These are phyloP conservation scores for Drosophila sulfurigaster DNA, from an alignment of 1,140 invertebrate genomes.

Conservation along the genomic window DNA sequence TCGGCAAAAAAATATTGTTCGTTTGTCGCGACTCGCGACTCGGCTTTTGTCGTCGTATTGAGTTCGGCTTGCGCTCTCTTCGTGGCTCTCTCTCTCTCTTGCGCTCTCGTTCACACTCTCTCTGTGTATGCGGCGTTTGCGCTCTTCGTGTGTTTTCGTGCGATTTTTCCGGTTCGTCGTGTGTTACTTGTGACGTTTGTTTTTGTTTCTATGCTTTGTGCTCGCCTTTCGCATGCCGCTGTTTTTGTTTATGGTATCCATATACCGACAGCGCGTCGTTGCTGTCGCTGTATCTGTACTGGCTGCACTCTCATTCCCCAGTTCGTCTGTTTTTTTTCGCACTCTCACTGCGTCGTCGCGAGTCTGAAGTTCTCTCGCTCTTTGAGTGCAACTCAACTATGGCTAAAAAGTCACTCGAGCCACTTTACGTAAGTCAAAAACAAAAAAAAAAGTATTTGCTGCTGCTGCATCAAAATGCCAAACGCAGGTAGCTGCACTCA, in stretches of 20 bases:
- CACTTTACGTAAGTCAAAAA: slow-evolving; percentile 68
- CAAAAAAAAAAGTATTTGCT: slow-evolving; percentile 38
- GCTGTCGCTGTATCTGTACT: slow-evolving; percentile 6
- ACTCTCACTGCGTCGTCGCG: slow-evolving; percentile 60
- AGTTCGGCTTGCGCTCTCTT: slow-evolving; percentile 38
- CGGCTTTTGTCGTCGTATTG: slow-evolving; percentile 16
- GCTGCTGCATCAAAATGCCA: slow-evolving; percentile 41
- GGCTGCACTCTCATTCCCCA: slow-evolving; percentile 24
- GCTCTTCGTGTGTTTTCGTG: slow-evolving; percentile 27
- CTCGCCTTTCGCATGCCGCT: slow-evolving; percentile 70
- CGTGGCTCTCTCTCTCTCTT: slow-evolving; percentile 3
- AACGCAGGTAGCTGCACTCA: slow-evolving; percentile 58
- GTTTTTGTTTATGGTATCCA: slow-evolving; percentile 65
- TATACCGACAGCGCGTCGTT: slow-evolving; percentile 51
- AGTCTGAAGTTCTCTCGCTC: not conserved
- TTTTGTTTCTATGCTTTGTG: slow-evolving; percentile 81
- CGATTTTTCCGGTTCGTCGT: slow-evolving; percentile 51
- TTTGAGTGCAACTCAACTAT: slow-evolving; percentile 44
- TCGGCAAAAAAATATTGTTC: slow-evolving; percentile 3
- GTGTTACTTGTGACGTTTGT: slow-evolving; percentile 63
- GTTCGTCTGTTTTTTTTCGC: slow-evolving; percentile 14
- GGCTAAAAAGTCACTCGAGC: slow-evolving; percentile 32
- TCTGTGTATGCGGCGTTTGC: not conserved
- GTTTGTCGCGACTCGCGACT: slow-evolving; percentile 19
- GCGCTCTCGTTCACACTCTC: slow-evolving; percentile 23